Evolutionary conservation across 2,888 invertebrate genomes (phyloP).

Genomic region (Dryococelus australis): DNA sequence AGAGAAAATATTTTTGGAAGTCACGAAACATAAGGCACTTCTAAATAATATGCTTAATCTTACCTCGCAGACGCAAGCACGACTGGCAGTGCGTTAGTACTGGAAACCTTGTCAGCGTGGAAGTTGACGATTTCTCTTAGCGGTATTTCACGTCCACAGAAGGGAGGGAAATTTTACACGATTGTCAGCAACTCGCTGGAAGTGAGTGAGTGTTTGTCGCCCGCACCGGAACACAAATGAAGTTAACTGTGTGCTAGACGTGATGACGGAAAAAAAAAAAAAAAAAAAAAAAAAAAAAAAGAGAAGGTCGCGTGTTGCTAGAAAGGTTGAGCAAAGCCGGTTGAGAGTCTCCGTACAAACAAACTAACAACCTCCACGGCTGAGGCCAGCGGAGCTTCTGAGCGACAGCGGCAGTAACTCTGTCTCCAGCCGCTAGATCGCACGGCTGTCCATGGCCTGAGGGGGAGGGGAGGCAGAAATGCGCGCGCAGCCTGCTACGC

Average conservation of each 20-base stretch:
- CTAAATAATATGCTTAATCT: not conserved
- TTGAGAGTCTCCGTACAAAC: not conserved
- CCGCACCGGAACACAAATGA: not conserved
- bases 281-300: not conserved
- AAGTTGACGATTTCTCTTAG: not conserved
- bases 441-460: not conserved
- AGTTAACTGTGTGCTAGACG: not conserved
- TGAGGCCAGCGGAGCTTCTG: not conserved
- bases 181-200: not conserved
- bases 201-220: not conserved
- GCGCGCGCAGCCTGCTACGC: not conserved
- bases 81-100: not conserved
- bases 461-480: not conserved
- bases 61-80: not conserved
- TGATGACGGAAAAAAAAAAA: not conserved
- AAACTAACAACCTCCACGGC: not conserved
- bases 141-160: slow-evolving; percentile 4
- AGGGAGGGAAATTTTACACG: not conserved
- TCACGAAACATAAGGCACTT: too few relatives aligned
- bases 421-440: not conserved
- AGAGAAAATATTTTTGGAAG: too few relatives aligned
- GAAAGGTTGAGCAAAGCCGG: not conserved
- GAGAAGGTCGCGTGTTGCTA: not conserved
- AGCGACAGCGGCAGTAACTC: not conserved
- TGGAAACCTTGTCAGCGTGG: not conserved